Evolutionary conservation across 2,113 vertebrate genomes (phyloP).

Genomic region (Ellobius talpinus): DNA sequence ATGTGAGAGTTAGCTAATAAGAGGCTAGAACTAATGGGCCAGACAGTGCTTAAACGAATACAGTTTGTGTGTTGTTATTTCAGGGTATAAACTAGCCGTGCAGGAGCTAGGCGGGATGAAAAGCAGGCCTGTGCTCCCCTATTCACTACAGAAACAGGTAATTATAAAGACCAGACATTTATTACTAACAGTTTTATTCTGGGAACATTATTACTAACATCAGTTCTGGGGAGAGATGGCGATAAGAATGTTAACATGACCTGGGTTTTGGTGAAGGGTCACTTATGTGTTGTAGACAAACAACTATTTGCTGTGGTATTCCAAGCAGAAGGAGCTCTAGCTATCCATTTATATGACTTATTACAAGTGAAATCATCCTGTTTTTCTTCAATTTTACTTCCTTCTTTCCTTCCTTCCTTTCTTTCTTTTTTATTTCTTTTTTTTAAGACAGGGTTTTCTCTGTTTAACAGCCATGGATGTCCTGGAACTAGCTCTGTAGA

Average conservation of each 20-base stretch:
- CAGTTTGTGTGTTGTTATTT: too few relatives aligned
- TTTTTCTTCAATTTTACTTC: too few relatives aligned
- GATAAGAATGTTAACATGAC: not conserved
- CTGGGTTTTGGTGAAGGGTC: not conserved
- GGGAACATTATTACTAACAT: not conserved
- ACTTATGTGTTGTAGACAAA: not conserved
- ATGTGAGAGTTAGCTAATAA: too few relatives aligned
- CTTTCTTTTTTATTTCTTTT: too few relatives aligned
- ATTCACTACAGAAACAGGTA: not conserved
- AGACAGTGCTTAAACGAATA: too few relatives aligned
- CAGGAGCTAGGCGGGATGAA: too few relatives aligned
- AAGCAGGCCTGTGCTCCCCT: too few relatives aligned
- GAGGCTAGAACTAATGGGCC: too few relatives aligned
- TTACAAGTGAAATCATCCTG: not conserved
- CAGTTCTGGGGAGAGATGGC: not conserved
- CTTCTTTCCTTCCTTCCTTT: too few relatives aligned
- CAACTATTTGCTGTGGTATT: not conserved
- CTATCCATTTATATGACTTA: not conserved
- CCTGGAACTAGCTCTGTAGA: not conserved
- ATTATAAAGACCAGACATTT: not conserved
- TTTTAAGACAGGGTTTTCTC: too few relatives aligned
- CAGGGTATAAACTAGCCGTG: too few relatives aligned
- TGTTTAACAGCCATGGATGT: not conserved
- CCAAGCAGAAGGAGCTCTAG: not conserved
- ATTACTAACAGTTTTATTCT: not conserved